Evolutionary conservation across 2,113 vertebrate species (phyloP), one percentile per base, ranked within the genome.

Genomic region (Mus spicilegus): DNA sequence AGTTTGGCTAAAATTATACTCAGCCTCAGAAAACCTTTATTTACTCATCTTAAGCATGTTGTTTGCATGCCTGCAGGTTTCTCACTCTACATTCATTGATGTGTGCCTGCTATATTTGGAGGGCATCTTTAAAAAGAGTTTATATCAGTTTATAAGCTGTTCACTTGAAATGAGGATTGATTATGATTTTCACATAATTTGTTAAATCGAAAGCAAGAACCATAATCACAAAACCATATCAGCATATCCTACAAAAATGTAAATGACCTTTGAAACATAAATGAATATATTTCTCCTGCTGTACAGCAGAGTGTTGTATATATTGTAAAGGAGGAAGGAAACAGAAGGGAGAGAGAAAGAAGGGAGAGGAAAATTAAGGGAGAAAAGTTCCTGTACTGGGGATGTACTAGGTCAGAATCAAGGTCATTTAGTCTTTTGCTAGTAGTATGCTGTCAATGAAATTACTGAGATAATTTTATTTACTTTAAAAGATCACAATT

Each of bases 141-240:
- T 85, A n/a, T 76, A 46, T 73, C 49, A 86, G 42, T 81, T 65
- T 92, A 42, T 90, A 91, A 87, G 36, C 30, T 93, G 65, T 49
- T 82, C 86, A 70, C 78, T 93, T 92, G 77, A 76, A 94, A 91
- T 2, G 77, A 5, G 28, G 24, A 54, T n/a, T 94, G 13, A 12
- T 92, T 94, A 72, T 88, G 70, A 88, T 85, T 96, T 87, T 54
- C 46, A 95, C 14, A 51, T 24, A 76, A 95, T 87, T 97, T 95
- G 70, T 86, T 58, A 70, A 87, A 76, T n/a, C 17, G 8, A 58
- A 93, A 95, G 28, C 36, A 80, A 91, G 72, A 96, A 56, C 10
- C 5, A 77, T 82, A 81, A 49, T 81, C 65, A 88, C 39, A 94
- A 96, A 75, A 75, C 69, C 49, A 92, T 84, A 42, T 54, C 10